Evolutionary conservation across 1,140 invertebrate species (phyloP), one percentile per base, ranked within the genome.

Genomic region (Spodoptera litura): DNA sequence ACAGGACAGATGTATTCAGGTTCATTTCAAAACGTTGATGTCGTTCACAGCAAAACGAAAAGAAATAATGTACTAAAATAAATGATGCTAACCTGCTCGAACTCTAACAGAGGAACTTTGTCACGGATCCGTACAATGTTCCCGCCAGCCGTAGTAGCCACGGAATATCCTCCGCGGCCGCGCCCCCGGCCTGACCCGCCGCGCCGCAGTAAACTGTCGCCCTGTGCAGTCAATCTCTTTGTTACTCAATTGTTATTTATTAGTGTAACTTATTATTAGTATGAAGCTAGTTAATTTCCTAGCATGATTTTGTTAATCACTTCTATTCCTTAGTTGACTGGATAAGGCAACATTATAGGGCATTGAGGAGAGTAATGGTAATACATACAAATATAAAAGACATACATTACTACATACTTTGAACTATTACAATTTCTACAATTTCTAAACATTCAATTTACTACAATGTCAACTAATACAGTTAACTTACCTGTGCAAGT

Each of bases 51-150:
- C 5, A 49, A 49, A 49, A 9, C 3, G 20, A 70, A 53, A 5
- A 13, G 5, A 31, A 70, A 53, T 68, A 9, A 6, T 27, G 62
- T 35, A 6, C 20, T n/a, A 25, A 68, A 52, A 49, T 20, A 52
- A 53, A 59, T 59, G 0, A 58, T 58, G 27, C 56, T 52, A 58
- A 91, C 91, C 89, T 89, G 91, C 1, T 93, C 90, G 52, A 92
- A 89, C 44, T 94, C 89, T 61, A 91, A 83, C n/a, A 81, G 61
- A 2, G 79, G 81, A 27, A 74, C 59, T 72, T 91, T 92, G 52
- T 94, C 93, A 0, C 89, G 85, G 6, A 92, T 80, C 11, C 91
- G 89, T 58, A 93, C 87, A 58, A 93, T 85, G 83, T 90, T 93
- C 0, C 91, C 91, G 56, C 64, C 85, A 9, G 90, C 88, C 12